Conservation (phyloP, 2,888 invertebrate genomes). For the Abrostola tripartita region DNA sequence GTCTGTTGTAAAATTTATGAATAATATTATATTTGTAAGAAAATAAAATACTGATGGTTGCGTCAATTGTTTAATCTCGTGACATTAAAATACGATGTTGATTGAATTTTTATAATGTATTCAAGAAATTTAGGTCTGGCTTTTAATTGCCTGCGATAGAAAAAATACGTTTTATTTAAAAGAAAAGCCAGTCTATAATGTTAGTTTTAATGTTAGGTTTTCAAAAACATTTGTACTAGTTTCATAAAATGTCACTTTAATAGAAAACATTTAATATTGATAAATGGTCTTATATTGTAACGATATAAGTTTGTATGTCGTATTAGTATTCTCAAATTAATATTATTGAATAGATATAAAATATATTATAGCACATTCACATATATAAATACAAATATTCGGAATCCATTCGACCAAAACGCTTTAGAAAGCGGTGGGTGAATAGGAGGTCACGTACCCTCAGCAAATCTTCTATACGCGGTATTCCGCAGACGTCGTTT, state of each 20-base stretch:
- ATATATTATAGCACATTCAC: slow-evolving; percentile 24
- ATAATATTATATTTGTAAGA: slow-evolving; percentile 24
- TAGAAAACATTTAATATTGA: no score
- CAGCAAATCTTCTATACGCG: slow-evolving; percentile 55
- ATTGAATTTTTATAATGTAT: no score
- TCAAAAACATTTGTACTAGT: background rate
- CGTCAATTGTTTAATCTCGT: slow-evolving; percentile 14
- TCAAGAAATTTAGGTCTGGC: no score
- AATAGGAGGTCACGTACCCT: slow-evolving; percentile 51
- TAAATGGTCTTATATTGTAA: slow-evolving; percentile 14
- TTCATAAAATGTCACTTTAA: background rate
- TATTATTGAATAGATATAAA: slow-evolving; percentile 24
- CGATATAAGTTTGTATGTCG: slow-evolving; percentile 16
- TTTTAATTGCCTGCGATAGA: no score
- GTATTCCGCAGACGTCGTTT: slow-evolving; percentile 55
- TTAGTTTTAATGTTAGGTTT: no score
- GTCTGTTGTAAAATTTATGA: slow-evolving; percentile 24
- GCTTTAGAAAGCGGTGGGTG: slow-evolving; percentile 41
- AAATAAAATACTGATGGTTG: slow-evolving; percentile 27
- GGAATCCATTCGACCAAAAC: slow-evolving; percentile 35
- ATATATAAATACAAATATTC: slow-evolving; percentile 48
- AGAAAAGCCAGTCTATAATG: no score
- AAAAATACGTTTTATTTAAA: no score
- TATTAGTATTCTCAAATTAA: slow-evolving; percentile 27
- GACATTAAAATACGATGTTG: no score